Evolutionary conservation across 2,797 vertebrate species (phyloP).

Genomic region (Hydrophis major): DNA sequence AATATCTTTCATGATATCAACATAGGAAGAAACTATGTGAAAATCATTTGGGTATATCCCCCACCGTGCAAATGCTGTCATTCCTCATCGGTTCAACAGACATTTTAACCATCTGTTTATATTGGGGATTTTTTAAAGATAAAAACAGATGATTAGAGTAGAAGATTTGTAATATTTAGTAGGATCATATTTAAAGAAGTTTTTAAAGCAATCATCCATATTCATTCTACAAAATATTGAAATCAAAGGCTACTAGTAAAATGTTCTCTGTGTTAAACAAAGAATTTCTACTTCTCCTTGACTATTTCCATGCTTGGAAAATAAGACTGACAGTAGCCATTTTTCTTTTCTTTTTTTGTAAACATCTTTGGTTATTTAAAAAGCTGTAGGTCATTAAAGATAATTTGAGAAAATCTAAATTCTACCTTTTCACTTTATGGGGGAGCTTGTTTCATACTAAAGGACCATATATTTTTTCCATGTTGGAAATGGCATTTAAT

Average conservation of each 20-base stretch:
- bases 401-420: neutral
- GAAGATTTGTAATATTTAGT: neutral
- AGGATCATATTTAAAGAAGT: neutral
- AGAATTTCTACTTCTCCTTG: neutral
- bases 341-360: neutral
- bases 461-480: neutral
- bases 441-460: neutral
- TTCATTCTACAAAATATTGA: neutral
- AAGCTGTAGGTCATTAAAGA: neutral
- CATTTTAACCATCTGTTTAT: neutral
- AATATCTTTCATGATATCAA: neutral
- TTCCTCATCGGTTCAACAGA: neutral
- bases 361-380: neutral
- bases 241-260: neutral
- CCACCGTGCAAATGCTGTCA: neutral
- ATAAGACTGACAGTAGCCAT: neutral
- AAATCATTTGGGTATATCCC: neutral
- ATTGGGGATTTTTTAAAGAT: neutral
- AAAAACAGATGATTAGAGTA: neutral
- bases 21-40: neutral
- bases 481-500: neutral
- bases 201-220: neutral
- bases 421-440: neutral
- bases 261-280: neutral
- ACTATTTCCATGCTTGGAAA: neutral